These are phyloP conservation scores for Radopholus similis DNA, from an alignment of 1,140 invertebrate genomes.

Conservation along the genomic window DNA sequence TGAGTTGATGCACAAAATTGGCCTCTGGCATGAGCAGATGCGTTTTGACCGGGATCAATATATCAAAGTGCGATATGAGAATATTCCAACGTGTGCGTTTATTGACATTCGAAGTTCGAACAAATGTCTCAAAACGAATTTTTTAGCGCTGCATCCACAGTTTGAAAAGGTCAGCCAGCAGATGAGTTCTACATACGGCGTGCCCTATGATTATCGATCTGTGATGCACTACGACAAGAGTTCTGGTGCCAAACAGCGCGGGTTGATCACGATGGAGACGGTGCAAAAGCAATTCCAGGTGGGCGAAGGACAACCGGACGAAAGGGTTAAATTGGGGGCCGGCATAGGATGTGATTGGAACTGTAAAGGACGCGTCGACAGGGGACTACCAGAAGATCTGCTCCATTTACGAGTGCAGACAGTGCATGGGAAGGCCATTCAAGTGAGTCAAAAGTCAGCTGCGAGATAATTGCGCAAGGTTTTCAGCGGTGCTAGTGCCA, in stretches of 20 bases:
- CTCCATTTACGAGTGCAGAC: conserved; percentile 41
- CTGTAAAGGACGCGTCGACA: conserved; percentile 44
- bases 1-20: conserved; percentile 31
- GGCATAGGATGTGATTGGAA: conserved; percentile 57
- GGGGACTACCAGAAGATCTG: conserved; percentile 55
- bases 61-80: conserved; percentile 56
- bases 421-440: conserved; percentile 44
- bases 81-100: conserved; percentile 49
- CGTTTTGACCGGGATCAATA: conserved; percentile 53
- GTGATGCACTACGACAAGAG: conserved; percentile 56
- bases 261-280: conserved; percentile 46
- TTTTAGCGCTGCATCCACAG: conserved; percentile 42
- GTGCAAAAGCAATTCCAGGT: conserved; percentile 39
- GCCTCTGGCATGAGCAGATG: conserved; percentile 47
- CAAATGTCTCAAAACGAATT: not conserved
- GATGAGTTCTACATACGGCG: conserved; percentile 51
- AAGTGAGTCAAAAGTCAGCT: not conserved
- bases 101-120: not conserved
- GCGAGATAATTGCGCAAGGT: not conserved
- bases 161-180: conserved; percentile 47
- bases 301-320: not conserved
- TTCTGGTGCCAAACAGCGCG: conserved; percentile 37
- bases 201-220: conserved; percentile 52
- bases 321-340: conserved; percentile 25
- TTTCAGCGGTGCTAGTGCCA: not conserved